Percentiles rank a stretch among this genome's conserved stretches.
Evolutionary conservation across 2,113 vertebrate species (phyloP).

Genomic region (Calidris pygmaea): DNA sequence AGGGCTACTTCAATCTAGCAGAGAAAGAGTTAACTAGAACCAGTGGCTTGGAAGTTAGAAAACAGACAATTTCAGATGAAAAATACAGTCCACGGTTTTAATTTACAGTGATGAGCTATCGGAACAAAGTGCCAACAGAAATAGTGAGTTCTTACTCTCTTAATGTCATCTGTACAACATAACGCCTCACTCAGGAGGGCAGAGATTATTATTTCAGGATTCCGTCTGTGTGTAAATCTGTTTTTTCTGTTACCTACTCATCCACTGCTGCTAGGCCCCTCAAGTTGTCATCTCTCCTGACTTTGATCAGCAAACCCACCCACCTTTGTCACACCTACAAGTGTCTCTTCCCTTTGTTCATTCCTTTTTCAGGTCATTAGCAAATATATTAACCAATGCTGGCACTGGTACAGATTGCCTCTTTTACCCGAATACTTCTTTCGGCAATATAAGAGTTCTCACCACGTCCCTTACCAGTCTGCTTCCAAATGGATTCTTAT

Average conservation of each 20-base stretch:
- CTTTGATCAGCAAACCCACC: background rate
- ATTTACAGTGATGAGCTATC: background rate
- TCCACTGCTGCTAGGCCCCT: background rate
- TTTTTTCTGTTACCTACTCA: background rate
- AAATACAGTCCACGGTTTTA: background rate
- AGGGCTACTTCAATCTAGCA: background rate
- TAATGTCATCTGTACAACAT: background rate
- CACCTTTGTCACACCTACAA: background rate
- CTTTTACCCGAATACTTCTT: background rate
- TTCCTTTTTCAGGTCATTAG: background rate
- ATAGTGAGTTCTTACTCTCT: background rate
- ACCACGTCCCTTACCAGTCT: background rate
- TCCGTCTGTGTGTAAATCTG: background rate
- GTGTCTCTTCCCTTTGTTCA: background rate
- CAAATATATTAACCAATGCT: background rate
- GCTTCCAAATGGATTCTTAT: background rate
- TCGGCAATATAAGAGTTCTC: background rate
- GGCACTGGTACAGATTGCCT: background rate
- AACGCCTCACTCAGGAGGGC: background rate
- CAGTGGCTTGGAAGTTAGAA: background rate
- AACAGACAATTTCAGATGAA: background rate
- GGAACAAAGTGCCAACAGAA: background rate
- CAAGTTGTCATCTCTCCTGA: background rate
- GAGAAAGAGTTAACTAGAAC: background rate
- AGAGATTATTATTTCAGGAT: background rate